Base-by-base conservation (phyloP, 2,888 invertebrate species). In the Leptinotarsa peninsularis region DNA sequence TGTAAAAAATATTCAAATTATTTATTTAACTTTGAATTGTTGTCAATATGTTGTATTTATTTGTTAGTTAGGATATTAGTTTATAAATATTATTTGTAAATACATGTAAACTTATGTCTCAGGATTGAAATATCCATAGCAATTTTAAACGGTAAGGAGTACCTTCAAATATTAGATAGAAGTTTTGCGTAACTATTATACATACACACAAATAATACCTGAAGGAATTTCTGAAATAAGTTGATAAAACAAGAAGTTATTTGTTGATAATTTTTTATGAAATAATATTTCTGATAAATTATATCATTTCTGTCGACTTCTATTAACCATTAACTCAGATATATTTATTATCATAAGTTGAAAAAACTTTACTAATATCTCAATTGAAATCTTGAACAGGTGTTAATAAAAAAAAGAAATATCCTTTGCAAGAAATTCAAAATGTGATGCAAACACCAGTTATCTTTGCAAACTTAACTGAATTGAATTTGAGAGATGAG, bases 21-120 rank as follows among this genome's bases (percentile, higher is more conserved):
- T 77, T 74, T 76, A 74, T 78, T 71, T 67, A 68, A 66, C 54
- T 66, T 54, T 18, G 56, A 74, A 58, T 74, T 43, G 66, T 74
- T 79, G 73, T 76, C 72, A 73, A 79, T 75, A 75, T 74, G 66
- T 80, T 78, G 74, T 78, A 77, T 80, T 74, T 78, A 78, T 71
- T 78, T 76, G 67, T 74, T 79, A 76, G 73, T 77, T 76, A 75
- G 69, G 74, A 67, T 49, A 49, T 15, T 69, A 70, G 58, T 70
- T 70, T 70, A 18, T 63, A n/a, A 10, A 63, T 27, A 67, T 60
- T 52, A 49, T 66, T 75, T 81, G 81, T 80, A 80, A 76, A 81
- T 79, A 79, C 71, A 73, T 79, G 79, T 81, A 75, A 75, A 76
- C 76, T 67, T 72, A 74, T 76, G 72, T 75, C 78, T 80, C 78